phyloP scores from a whole-genome alignment of 2,888 invertebrate species.

The Physocephala rufipes region DNA sequence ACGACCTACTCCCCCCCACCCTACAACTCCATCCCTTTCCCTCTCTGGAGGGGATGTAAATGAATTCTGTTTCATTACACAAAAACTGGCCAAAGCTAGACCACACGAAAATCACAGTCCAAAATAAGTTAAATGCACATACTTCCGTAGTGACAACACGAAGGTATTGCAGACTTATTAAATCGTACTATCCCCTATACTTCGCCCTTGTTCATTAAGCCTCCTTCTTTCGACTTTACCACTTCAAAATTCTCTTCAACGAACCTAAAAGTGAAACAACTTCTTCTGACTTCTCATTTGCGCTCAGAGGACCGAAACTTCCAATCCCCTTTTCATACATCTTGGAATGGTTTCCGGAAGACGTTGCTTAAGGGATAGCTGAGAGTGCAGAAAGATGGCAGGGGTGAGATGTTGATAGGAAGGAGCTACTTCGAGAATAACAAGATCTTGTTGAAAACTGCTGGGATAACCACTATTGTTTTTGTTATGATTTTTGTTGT shows the following conservation, averaged over 20 bases:
- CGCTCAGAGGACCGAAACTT: too few species aligned
- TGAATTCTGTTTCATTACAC: neutral
- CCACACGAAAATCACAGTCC: constrained; percentile 13
- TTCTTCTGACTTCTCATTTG: neutral
- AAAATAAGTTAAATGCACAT: constrained; percentile 20
- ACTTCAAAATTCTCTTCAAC: neutral
- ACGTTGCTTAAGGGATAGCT: neutral
- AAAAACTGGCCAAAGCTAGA: neutral
- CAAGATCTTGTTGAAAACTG: too few species aligned
- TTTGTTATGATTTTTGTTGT: too few species aligned
- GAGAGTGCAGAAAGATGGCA: too few species aligned
- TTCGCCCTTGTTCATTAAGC: neutral
- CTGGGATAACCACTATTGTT: too few species aligned
- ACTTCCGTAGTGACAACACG: constrained; percentile 25
- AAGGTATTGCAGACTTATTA: constrained; percentile 4
- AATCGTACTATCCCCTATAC: neutral
- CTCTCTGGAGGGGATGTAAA: neutral
- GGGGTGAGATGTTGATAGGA: too few species aligned
- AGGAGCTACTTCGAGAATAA: too few species aligned
- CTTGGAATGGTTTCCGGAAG: neutral
- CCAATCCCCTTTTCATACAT: neutral
- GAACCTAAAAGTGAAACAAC: neutral
- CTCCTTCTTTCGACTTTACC: neutral
- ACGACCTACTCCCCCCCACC: too few species aligned
- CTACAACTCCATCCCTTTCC: neutral